A percentile compares a stretch with the other conserved stretches of the same genome.
Evolutionary conservation across 2,113 vertebrate species (phyloP).

Genomic region (Gallinago undulata): DNA sequence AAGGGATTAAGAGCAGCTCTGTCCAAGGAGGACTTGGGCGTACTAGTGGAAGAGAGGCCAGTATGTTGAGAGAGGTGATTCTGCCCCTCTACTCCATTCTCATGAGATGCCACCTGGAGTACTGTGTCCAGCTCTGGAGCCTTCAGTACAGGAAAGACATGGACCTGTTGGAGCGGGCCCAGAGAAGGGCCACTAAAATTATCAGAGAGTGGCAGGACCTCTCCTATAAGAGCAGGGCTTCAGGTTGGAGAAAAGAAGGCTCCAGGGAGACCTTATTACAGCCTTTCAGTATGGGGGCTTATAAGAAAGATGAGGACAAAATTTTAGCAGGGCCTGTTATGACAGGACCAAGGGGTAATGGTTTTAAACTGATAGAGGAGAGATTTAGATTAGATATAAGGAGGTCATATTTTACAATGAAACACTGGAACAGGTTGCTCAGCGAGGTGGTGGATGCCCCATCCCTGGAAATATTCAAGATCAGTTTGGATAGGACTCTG

Average conservation of each 20-base stretch:
- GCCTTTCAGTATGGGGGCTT: neutral
- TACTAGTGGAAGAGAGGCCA: neutral
- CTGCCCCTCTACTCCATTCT: neutral
- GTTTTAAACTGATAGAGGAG: neutral
- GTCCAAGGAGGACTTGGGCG: neutral
- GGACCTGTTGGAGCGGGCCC: neutral
- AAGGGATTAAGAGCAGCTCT: neutral
- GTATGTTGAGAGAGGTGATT: neutral
- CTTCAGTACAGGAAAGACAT: neutral
- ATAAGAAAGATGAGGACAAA: neutral
- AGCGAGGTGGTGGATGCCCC: neutral
- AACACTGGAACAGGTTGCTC: neutral
- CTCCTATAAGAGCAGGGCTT: neutral
- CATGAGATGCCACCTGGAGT: neutral
- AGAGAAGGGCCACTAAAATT: neutral
- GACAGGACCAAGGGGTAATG: neutral
- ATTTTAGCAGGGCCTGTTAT: neutral
- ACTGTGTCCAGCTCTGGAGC: neutral
- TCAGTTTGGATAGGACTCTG: neutral
- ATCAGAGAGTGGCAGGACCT: neutral
- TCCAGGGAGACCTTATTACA: neutral
- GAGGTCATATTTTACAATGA: neutral
- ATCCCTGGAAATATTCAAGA: neutral
- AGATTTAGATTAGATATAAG: neutral
- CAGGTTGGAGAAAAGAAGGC: neutral